These are phyloP conservation scores for Prunella strophiata DNA, from an alignment of 2,797 vertebrate genomes.

Conservation along the genomic window DNA sequence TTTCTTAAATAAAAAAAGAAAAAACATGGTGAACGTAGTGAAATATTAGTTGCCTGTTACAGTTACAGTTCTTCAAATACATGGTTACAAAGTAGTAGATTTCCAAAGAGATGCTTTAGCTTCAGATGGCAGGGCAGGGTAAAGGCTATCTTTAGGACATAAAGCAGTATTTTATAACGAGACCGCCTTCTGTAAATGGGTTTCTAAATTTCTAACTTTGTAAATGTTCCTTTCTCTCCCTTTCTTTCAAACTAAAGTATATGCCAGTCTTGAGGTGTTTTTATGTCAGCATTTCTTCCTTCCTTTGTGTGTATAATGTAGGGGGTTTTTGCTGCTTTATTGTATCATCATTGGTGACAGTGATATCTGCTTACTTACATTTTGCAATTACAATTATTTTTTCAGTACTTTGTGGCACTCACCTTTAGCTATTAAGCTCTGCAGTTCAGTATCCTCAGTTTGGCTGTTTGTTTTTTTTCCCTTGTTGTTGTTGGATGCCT, in stretches of 20 bases:
- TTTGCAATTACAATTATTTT: not conserved
- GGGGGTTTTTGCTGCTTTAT: not conserved
- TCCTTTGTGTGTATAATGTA: not conserved
- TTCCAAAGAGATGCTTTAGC: not conserved
- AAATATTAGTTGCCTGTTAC: constrained; percentile 53
- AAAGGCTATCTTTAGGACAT: not conserved
- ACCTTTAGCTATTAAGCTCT: not conserved
- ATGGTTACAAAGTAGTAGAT: not conserved
- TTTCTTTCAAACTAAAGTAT: not conserved
- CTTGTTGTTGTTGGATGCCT: not conserved
- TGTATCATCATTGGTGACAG: not conserved
- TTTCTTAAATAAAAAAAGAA: constrained; percentile 29
- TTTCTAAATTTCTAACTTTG: not conserved
- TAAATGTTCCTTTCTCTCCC: not conserved
- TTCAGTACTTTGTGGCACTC: not conserved
- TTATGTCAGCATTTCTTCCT: not conserved
- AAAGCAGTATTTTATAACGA: not conserved
- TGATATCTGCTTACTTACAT: not conserved
- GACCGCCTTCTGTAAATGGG: not conserved
- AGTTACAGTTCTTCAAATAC: not conserved
- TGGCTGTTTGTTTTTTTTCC: not conserved
- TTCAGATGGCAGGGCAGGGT: not conserved
- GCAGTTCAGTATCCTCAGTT: not conserved
- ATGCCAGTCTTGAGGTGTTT: not conserved
- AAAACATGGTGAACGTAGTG: constrained; percentile 61